Conservation (phyloP, 2,888 invertebrate species). For the Apocheima hispidaria region DNA sequence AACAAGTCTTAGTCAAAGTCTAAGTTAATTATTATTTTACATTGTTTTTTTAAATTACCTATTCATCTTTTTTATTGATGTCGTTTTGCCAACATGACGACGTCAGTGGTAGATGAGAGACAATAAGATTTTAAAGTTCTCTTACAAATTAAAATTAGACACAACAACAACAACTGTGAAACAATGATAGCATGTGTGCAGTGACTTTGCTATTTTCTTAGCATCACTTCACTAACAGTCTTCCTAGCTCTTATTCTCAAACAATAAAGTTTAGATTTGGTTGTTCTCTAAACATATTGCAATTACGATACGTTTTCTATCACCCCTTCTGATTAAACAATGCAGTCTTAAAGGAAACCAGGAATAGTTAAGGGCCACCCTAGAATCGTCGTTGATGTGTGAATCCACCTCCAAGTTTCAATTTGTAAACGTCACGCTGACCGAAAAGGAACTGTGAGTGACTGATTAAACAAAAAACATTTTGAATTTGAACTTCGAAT, state of each 20-base stretch:
- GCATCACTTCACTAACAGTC: constrained; percentile 27
- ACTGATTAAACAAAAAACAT: constrained; percentile 56
- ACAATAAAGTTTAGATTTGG: constrained; percentile 35
- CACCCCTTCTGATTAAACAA: constrained; percentile 74
- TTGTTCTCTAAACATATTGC: constrained; percentile 56
- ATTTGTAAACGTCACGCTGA: constrained; percentile 61
- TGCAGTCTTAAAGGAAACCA: constrained; percentile 70
- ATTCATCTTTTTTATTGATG: too few species aligned
- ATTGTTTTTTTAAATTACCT: too few species aligned
- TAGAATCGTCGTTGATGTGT: constrained; percentile 49
- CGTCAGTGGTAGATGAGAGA: too few species aligned
- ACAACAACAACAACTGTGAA: constrained; percentile 31
- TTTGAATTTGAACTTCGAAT: constrained; percentile 60
- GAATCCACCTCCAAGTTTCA: constrained; percentile 45
- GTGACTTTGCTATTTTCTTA: constrained; percentile 64
- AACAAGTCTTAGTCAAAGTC: too few species aligned
- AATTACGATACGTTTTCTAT: constrained; percentile 46
- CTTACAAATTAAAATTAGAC: background rate
- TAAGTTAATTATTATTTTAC: too few species aligned
- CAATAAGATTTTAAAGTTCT: too few species aligned
- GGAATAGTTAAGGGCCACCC: constrained; percentile 36
- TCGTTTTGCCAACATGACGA: background rate
- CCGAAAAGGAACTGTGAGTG: constrained; percentile 71
- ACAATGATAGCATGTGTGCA: constrained; percentile 52
- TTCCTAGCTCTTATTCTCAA: constrained; percentile 2